Percentiles rank a stretch among this genome's conserved stretches.
These are phyloP conservation scores for Drosophila buzzatii DNA, from an alignment of 2,888 invertebrate species.

Conservation along the genomic window DNA sequence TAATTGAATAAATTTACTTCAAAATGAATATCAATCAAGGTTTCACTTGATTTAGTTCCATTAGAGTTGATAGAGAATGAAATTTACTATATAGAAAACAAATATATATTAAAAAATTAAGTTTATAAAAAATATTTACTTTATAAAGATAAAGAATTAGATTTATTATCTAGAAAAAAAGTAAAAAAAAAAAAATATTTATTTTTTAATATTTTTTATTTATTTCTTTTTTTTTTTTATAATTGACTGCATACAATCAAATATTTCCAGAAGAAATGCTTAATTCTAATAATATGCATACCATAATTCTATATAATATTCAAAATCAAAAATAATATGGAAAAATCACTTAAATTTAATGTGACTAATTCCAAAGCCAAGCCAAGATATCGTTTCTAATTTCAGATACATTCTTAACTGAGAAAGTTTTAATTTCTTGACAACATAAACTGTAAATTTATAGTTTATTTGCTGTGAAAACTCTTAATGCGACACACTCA, in stretches of 20 bases:
- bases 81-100: background rate
- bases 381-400: background rate
- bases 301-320: background rate
- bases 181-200: too few relatives aligned
- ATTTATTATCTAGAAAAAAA: too few relatives aligned
- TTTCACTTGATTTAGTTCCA: background rate
- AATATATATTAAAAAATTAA: too few relatives aligned
- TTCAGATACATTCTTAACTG: background rate
- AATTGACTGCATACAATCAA: too few relatives aligned
- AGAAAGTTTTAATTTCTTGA: background rate
- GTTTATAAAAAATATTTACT: too few relatives aligned
- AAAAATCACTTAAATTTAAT: background rate
- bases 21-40: background rate
- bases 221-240: too few relatives aligned
- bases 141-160: too few relatives aligned
- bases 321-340: background rate
- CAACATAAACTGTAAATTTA: conserved; percentile 6
- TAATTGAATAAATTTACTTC: background rate
- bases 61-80: too few relatives aligned
- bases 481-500: background rate
- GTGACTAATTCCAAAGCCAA: background rate
- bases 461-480: conserved; percentile 1
- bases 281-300: background rate
- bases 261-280: too few relatives aligned
- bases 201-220: too few relatives aligned